Base-by-base conservation (phyloP, 2,113 vertebrate species). In the Corynorhinus townsendii region DNA sequence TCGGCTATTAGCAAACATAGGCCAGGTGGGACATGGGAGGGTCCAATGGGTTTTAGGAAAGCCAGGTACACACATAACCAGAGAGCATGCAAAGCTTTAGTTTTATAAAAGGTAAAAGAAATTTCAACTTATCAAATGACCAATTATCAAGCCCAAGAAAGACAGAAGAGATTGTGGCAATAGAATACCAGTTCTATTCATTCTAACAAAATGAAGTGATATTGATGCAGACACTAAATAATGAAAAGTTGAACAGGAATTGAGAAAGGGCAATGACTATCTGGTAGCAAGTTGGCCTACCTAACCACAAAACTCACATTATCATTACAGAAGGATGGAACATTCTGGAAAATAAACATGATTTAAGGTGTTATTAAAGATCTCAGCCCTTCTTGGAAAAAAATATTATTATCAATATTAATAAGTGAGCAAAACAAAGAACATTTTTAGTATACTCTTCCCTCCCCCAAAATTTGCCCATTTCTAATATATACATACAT, bases 401-500 rank as follows among this genome's bases (percentile, higher is more conserved):
- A 91, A 91, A 79, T n/a, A 64, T 22, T 75, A 80, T 87, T 49
- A 64, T 77, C 87, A 88, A 76, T 72, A 81, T 56, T 56, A 85
- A 82, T 72, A 56, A 54, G 62, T 71, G 80, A 90, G 59, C 56
- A 24, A 69, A 73, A 83, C 16, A 88, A 80, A 68, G 14, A 28
- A 9, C 19, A 5, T 35, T 93, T 52, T 85, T 72, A 82, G 19
- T 28, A 73, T 64, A 43, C 4, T 8, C 5, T 26, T 2, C 15
- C 28, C 12, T 12, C 7, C 12, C 8, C 33, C 12, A 30, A 54
- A 87, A 45, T 84, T 7, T 62, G 11, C 4, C 11, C 49, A 89
- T 89, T 92, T 94, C 59, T 81, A 95, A 94, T 92, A 86, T 49
- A 69, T 38, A 82, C 79, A 49, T 49, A 49, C 15, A 49, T 49